Evolutionary conservation across 2,797 vertebrate species (phyloP).

Genomic region (Diplodus puntazzo): DNA sequence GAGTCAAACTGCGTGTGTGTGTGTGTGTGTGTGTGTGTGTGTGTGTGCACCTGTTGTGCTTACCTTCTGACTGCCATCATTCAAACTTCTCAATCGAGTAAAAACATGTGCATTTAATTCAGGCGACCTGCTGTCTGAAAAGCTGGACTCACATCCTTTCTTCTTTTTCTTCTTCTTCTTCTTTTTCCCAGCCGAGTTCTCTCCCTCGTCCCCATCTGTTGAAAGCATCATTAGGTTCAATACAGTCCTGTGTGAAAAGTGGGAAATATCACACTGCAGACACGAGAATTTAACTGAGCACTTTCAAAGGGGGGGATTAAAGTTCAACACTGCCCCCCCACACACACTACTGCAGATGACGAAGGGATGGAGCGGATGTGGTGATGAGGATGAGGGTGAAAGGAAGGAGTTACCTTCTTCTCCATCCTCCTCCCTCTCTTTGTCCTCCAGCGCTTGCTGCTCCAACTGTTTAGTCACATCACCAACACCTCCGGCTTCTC

Average conservation of each 20-base stretch:
- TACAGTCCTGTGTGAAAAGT: conserved; percentile 41
- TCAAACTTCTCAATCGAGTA: background rate
- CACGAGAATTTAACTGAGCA: conserved; percentile 40
- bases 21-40: conserved; percentile 9
- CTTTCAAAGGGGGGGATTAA: background rate
- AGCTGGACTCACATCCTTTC: conserved; percentile 90
- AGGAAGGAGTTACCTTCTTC: conserved; percentile 89
- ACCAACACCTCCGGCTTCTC: conserved; percentile 81
- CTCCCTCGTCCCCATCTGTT: conserved; percentile 95
- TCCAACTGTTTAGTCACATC: conserved; percentile 92
- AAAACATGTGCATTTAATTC: background rate
- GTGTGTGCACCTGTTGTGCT: conserved; percentile 43
- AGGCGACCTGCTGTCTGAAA: background rate
- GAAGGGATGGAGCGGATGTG: background rate
- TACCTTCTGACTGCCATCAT: background rate
- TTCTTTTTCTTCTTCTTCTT: conserved; percentile 99
- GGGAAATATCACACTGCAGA: conserved; percentile 65
- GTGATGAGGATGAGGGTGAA: conserved; percentile 2
- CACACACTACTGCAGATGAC: conserved; percentile 33
- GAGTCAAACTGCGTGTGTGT: conserved; percentile 35
- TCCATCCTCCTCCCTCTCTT: conserved; percentile 92
- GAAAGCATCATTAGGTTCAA: conserved; percentile 69
- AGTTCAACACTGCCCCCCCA: conserved; percentile 28
- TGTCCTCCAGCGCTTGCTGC: conserved; percentile 92
- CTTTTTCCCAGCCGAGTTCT: conserved; percentile 92